phyloP scores from a whole-genome alignment of 2,888 invertebrate genomes.

The Megastigmus dorsalis region DNA sequence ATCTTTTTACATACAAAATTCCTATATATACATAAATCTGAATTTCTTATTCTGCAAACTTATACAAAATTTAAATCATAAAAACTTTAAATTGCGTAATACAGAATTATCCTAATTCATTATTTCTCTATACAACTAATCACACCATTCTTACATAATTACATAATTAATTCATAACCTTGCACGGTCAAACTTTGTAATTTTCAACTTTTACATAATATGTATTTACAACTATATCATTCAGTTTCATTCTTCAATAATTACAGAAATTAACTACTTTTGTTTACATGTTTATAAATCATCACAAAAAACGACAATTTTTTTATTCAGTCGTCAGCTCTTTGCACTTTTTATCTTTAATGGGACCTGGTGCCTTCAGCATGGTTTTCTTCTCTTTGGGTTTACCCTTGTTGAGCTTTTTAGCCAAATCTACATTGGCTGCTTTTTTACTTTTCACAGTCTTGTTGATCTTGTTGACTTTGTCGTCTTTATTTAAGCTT shows the following conservation, averaged over 20 bases:
- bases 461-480: constrained; percentile 39
- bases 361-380: constrained; percentile 14
- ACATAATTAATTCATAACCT: constrained; percentile 44
- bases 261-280: constrained; percentile 46
- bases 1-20: constrained; percentile 47
- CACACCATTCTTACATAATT: constrained; percentile 45
- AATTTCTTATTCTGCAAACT: constrained; percentile 40
- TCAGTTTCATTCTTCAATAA: constrained; percentile 21
- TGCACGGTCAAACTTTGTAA: constrained; percentile 39
- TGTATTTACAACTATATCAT: constrained; percentile 51
- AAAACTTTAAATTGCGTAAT: constrained; percentile 43
- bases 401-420: constrained; percentile 34
- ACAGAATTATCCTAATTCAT: constrained; percentile 38
- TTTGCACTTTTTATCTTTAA: constrained; percentile 45
- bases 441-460: constrained; percentile 36
- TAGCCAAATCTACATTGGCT: constrained; percentile 26
- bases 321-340: constrained; percentile 17
- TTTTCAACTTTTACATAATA: constrained; percentile 31
- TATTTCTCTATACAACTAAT: constrained; percentile 47
- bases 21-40: constrained; percentile 49
- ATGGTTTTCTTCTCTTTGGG: constrained; percentile 34
- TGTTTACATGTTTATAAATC: constrained; percentile 27
- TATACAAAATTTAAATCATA: constrained; percentile 49
- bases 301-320: constrained; percentile 36
- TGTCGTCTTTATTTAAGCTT: constrained; percentile 22